Conservation (phyloP, 2,888 invertebrate genomes). For the Steromphala cineraria region DNA sequence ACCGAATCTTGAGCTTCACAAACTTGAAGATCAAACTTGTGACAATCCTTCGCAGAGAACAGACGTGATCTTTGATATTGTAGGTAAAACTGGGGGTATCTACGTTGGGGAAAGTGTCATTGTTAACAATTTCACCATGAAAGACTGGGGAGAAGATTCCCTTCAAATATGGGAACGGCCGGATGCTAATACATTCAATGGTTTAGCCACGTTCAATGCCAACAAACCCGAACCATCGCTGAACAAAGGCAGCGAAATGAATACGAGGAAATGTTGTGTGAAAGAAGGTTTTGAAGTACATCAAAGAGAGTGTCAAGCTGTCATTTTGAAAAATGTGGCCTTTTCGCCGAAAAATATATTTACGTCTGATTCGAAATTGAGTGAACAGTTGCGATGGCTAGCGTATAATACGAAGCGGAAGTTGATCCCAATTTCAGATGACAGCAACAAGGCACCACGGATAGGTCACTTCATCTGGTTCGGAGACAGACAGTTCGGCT, state of each 20-base stretch:
- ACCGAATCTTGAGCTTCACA: slow-evolving; percentile 35
- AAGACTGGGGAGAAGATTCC: not conserved
- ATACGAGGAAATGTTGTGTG: not conserved
- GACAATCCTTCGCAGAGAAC: not conserved
- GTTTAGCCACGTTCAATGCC: not conserved
- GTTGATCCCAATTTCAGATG: not conserved
- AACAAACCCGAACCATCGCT: not conserved
- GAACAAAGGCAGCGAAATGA: too few species aligned
- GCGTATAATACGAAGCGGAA: not conserved
- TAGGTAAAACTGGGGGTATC: not conserved
- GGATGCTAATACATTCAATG: not conserved
- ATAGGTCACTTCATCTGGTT: not conserved
- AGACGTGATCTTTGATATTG: not conserved
- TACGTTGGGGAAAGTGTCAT: not conserved
- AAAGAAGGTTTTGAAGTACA: not conserved
- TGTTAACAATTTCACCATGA: not conserved
- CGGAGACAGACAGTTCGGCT: not conserved
- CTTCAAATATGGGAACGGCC: not conserved
- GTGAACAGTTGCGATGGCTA: not conserved
- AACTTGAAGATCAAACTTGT: not conserved
- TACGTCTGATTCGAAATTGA: not conserved
- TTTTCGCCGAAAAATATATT: not conserved
- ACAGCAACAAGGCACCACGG: not conserved
- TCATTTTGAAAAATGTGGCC: not conserved
- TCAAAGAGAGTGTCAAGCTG: not conserved